phyloP scores from a whole-genome alignment of 2,888 invertebrate genomes.

The Lycaena phlaeas region DNA sequence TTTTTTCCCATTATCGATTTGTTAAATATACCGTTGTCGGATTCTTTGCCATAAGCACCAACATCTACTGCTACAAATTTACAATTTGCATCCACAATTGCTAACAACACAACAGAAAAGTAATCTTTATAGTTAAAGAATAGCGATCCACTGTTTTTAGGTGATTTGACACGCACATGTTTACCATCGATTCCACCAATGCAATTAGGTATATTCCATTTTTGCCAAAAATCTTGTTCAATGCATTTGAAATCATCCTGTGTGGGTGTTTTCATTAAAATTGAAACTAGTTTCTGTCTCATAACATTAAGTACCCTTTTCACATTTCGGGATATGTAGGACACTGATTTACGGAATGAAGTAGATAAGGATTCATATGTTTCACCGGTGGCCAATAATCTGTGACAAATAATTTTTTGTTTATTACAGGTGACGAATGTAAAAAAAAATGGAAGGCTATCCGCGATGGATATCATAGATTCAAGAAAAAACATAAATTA shows the following conservation, averaged over 20 bases:
- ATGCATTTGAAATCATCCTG: neutral
- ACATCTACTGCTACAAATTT: conserved; percentile 14
- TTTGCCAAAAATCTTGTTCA: neutral
- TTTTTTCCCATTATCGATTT: too few species aligned
- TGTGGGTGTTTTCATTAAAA: neutral
- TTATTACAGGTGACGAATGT: too few species aligned
- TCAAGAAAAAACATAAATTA: neutral
- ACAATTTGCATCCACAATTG: conserved; percentile 15
- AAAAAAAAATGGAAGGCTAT: too few species aligned
- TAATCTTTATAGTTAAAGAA: conserved; percentile 14
- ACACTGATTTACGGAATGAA: conserved; percentile 2
- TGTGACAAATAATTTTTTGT: too few species aligned
- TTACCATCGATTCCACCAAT: neutral
- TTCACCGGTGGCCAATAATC: neutral
- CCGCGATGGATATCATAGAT: too few species aligned
- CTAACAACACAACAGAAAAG: conserved; percentile 16
- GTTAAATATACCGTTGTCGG: conserved; percentile 14
- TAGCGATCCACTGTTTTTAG: conserved; percentile 12
- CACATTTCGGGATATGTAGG: conserved; percentile 2
- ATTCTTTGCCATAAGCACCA: conserved; percentile 15
- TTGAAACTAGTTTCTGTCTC: neutral
- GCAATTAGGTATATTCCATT: conserved; percentile 1
- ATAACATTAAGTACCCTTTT: neutral
- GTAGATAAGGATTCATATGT: neutral
- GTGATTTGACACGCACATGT: conserved; percentile 5